Conservation (phyloP, 2,113 vertebrate species). For the Anarrhichthys ocellatus region DNA sequence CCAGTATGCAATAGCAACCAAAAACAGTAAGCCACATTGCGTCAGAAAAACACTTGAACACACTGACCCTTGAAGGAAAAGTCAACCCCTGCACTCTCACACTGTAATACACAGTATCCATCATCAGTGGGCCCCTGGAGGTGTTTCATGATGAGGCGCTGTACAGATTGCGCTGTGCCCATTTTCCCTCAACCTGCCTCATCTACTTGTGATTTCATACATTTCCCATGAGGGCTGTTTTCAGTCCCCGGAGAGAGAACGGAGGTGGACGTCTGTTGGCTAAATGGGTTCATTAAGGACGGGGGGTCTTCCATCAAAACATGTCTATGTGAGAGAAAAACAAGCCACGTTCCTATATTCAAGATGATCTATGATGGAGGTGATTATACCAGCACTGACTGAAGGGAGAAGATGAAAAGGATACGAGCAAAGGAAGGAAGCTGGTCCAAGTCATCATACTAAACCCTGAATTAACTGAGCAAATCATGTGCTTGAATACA, state of each 20-base stretch:
- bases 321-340: neutral
- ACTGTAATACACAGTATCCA: slow-evolving; percentile 50
- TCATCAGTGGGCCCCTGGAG: slow-evolving; percentile 50
- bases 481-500: neutral
- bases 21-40: neutral
- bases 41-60: slow-evolving; percentile 18
- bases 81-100: slow-evolving; percentile 37
- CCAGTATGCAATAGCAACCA: slow-evolving; percentile 3
- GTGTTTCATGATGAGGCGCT: slow-evolving; percentile 49
- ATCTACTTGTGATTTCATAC: slow-evolving; percentile 52
- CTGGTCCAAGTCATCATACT: neutral
- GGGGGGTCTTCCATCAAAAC: slow-evolving; percentile 20
- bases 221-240: slow-evolving; percentile 39
- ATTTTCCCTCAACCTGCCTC: slow-evolving; percentile 45
- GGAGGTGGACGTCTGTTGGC: slow-evolving; percentile 4
- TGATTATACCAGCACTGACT: neutral
- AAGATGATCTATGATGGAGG: neutral
- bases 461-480: neutral
- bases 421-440: neutral
- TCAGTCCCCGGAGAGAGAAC: neutral
- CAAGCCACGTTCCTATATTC: neutral
- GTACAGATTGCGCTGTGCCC: slow-evolving; percentile 43
- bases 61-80: slow-evolving; percentile 41
- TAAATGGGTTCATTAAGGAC: slow-evolving; percentile 34
- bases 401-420: neutral